A percentile compares a stretch with the other conserved stretches of the same genome.
phyloP scores from a whole-genome alignment of 2,888 invertebrate genomes.

The Heliconius charithonia region DNA sequence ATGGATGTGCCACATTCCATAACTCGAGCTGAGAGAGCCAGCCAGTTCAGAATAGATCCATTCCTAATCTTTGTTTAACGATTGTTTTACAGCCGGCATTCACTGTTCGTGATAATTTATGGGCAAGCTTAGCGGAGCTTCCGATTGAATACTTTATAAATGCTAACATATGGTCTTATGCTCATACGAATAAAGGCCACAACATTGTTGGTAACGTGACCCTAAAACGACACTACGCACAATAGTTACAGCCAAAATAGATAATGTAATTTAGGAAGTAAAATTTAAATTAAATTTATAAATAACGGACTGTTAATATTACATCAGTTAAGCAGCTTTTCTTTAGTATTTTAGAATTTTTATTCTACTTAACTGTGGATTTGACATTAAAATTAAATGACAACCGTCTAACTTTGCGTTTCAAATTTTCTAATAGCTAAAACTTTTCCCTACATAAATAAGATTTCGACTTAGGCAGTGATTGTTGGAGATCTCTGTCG shows the following conservation, averaged over 20 bases:
- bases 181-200: slow-evolving; percentile 31
- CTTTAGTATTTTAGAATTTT: slow-evolving; percentile 40
- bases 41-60: slow-evolving; percentile 52
- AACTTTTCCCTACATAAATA: background rate
- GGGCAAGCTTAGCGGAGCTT: slow-evolving; percentile 62
- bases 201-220: slow-evolving; percentile 12
- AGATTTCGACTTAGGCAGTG: background rate
- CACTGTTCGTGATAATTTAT: slow-evolving; percentile 69
- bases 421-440: background rate
- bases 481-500: background rate
- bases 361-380: slow-evolving; percentile 25
- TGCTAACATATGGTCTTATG: slow-evolving; percentile 28
- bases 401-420: slow-evolving; percentile 7
- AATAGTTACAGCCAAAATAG: slow-evolving; percentile 37
- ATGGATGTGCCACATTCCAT: slow-evolving; percentile 41
- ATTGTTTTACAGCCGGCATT: slow-evolving; percentile 67
- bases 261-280: slow-evolving; percentile 34
- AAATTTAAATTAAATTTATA: slow-evolving; percentile 30
- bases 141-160: slow-evolving; percentile 53
- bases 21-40: slow-evolving; percentile 46
- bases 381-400: slow-evolving; percentile 6
- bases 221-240: slow-evolving; percentile 25
- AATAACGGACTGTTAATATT: background rate
- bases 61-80: slow-evolving; percentile 70
- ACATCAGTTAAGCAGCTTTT: slow-evolving; percentile 26